Evolutionary conservation across 1,140 invertebrate species (phyloP), one percentile per base, ranked within the genome.

Genomic region (Eciton burchellii): DNA sequence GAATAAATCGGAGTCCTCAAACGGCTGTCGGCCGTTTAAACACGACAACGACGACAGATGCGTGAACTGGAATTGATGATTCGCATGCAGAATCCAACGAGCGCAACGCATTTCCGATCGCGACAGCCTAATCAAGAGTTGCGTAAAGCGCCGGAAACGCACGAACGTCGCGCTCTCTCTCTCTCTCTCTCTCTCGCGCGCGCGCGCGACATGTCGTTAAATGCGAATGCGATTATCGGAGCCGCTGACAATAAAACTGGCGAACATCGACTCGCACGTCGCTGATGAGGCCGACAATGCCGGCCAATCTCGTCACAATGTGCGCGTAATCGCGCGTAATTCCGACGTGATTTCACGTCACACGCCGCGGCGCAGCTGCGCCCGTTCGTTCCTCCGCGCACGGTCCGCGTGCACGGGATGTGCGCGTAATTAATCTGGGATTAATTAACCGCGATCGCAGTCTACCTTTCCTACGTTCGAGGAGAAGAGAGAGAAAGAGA

Each of bases 211-310:
- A 14, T 77, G 62, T 79, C 16, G 19, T 12, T 57, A 57, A 68
- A 79, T 45, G n/a, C 35, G 35, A 68, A 56, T 26, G 21, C 29
- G 43, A 79, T 79, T 79, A 79, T 57, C 41, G 63, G 6, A 43
- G 65, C 1, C 41, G 19, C 14, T 19, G 24, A 45, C 41, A 29
- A 70, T 79, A 79, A 79, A 79, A 79, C 21, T 41, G 24, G 14
- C 65, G 24, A 41, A 63, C 41, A 63, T 26, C 12, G 41, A 4
- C 24, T 19, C 57, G 72, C 24, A 5, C 11, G 12, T 59, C 21
- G 21, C 19, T 56, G 49, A 70, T 70, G 74, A 45, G 63, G 26
- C 56, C 16, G 63, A 70, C 63, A 79, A 79, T 79, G 49, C 68
- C 14, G 47, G n/a, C 11, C 63, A 68, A 70, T 79, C 43, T 29